These are phyloP conservation scores for Proisotoma minuta DNA, from an alignment of 2,888 invertebrate species.

Conservation along the genomic window DNA sequence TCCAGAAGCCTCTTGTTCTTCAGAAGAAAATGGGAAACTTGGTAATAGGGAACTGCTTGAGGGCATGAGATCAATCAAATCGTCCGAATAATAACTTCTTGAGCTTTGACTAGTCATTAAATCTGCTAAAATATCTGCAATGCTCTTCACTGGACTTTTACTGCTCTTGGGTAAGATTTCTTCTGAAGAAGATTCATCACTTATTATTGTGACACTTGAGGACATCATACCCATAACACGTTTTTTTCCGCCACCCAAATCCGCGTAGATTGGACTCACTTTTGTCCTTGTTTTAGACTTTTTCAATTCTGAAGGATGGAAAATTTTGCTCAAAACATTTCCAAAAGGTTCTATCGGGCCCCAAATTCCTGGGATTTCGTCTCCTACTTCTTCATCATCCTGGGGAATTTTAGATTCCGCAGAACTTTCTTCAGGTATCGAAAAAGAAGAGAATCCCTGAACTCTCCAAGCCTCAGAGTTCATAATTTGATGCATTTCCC, in stretches of 20 bases:
- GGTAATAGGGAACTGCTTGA: background rate
- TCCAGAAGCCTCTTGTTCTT: too few species aligned
- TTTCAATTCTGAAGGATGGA: background rate
- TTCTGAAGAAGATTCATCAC: constrained; percentile 19
- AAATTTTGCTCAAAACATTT: constrained; percentile 27
- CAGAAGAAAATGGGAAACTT: background rate
- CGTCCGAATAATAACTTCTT: constrained; percentile 21
- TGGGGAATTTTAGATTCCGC: background rate
- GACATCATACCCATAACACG: constrained; percentile 38
- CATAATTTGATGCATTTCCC: constrained; percentile 48
- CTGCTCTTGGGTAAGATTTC: constrained; percentile 16
- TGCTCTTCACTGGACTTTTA: constrained; percentile 26
- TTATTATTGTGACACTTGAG: constrained; percentile 34
- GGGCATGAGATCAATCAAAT: constrained; percentile 43
- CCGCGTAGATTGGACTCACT: constrained; percentile 39
- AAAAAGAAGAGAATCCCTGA: constrained; percentile 12
- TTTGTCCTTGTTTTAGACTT: constrained; percentile 22
- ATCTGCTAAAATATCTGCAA: constrained; percentile 44
- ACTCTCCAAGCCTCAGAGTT: constrained; percentile 40
- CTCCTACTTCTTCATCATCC: constrained; percentile 10
- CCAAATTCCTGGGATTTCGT: background rate
- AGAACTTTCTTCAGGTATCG: background rate
- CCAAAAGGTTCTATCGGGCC: constrained; percentile 15
- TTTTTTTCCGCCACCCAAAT: constrained; percentile 32
- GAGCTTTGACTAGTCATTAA: constrained; percentile 36